Conservation (phyloP, 2,888 invertebrate species). For the Trichopoda pennipes region DNA sequence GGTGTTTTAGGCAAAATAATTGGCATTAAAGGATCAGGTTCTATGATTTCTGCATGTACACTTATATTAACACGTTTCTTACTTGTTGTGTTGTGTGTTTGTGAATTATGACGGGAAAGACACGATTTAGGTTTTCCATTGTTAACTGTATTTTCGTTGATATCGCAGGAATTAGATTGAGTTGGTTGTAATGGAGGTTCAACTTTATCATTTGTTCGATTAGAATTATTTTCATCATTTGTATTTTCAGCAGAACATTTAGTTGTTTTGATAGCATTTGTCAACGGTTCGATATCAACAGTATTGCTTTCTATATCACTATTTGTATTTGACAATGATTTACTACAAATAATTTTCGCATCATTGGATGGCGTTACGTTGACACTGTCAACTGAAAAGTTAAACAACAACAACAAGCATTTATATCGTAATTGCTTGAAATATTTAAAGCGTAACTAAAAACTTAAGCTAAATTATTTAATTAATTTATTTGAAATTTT, state of each 20-base stretch:
- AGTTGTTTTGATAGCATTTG: slow-evolving; percentile 22
- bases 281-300: slow-evolving; percentile 28
- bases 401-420: slow-evolving; percentile 57
- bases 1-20: slow-evolving; percentile 55
- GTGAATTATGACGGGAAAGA: slow-evolving; percentile 79
- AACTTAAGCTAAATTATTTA: neutral
- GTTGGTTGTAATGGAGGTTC: slow-evolving; percentile 32
- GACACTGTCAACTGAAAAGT: slow-evolving; percentile 47
- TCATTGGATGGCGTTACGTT: slow-evolving; percentile 48
- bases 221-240: slow-evolving; percentile 28
- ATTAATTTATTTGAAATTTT: too few species aligned
- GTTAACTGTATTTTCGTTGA: slow-evolving; percentile 40
- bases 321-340: slow-evolving; percentile 40
- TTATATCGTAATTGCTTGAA: slow-evolving; percentile 43
- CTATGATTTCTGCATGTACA: slow-evolving; percentile 79
- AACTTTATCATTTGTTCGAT: slow-evolving; percentile 20
- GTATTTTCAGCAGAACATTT: slow-evolving; percentile 15
- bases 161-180: slow-evolving; percentile 62
- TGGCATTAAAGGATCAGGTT: slow-evolving; percentile 75
- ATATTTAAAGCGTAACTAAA: neutral
- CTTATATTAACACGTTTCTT: slow-evolving; percentile 81
- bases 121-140: slow-evolving; percentile 75
- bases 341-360: slow-evolving; percentile 42
- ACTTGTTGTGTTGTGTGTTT: slow-evolving; percentile 78
- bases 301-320: slow-evolving; percentile 37